Percentiles rank a stretch among this genome's conserved stretches.
Evolutionary conservation across 2,113 vertebrate species (phyloP).

Genomic region (Laticauda laticaudata): DNA sequence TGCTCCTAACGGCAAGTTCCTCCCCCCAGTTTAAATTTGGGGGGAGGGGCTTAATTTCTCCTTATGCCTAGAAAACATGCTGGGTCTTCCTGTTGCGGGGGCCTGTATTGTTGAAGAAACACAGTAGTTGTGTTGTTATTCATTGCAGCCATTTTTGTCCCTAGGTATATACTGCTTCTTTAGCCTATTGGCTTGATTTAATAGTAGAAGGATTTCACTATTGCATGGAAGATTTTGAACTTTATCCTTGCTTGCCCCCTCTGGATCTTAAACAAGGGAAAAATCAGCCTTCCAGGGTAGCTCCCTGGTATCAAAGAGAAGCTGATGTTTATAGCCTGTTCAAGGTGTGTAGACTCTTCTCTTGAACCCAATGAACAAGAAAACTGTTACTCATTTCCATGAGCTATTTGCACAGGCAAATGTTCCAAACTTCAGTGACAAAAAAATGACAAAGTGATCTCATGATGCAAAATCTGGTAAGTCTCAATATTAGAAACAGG

Average conservation of each 20-base stretch:
- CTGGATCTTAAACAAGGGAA: background rate
- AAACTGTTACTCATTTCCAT: background rate
- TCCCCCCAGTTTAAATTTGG: too few species aligned
- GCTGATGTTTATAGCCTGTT: constrained; percentile 61
- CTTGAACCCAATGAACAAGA: background rate
- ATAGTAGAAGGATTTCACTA: constrained; percentile 51
- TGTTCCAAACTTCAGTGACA: background rate
- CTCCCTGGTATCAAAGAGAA: constrained; percentile 59
- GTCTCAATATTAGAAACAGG: background rate
- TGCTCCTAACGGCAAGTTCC: too few species aligned
- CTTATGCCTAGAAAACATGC: too few species aligned
- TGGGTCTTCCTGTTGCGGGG: too few species aligned
- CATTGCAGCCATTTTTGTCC: constrained; percentile 1
- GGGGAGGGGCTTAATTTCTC: too few species aligned
- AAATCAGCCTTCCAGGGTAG: constrained; percentile 14
- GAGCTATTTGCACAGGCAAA: background rate
- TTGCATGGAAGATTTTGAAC: constrained; percentile 62
- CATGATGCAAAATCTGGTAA: background rate
- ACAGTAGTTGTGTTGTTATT: background rate
- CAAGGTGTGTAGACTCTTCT: constrained; percentile 48
- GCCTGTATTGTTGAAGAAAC: too few species aligned
- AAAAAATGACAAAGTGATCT: background rate
- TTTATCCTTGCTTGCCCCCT: constrained; percentile 52
- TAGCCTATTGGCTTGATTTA: rapidly evolving
- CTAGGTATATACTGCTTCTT: background rate